Base-by-base conservation (phyloP, 2,113 vertebrate genomes). In the Lates calcarifer region DNA sequence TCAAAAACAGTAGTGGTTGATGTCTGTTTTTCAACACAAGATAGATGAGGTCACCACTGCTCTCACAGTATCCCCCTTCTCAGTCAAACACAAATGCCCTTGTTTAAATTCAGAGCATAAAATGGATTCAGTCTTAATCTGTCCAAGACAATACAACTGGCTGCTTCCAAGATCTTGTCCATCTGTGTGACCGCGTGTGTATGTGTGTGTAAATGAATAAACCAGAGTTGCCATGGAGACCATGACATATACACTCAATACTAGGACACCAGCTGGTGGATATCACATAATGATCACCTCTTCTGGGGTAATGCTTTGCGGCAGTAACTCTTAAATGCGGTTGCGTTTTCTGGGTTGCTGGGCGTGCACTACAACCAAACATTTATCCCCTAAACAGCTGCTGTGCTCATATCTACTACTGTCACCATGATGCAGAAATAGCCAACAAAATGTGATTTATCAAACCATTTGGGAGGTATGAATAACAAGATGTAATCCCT, bases 221-320 rank as follows among this genome's bases (percentile, higher is more conserved):
- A 88, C 56, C 41, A 43, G 17, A 63, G 77, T 93, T 66, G 31
- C 87, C 86, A 88, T 85, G 86, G 85, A 79, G 71, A 88, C 79
- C 82, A 70, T 92, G 89, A 94, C 92, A 94, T 84, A 92, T 62
- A 94, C 92, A 90, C 90, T 81, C 70, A 66, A 82, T 81, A 83
- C 47, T 79, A 76, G 84, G 84, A 88, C 84, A 93, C 86, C 92
- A 95, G 90, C 90, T 94, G 93, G 91, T 89, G 75, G 74, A 83
- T 81, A 88, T 91, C 87, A 83, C 74, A 87, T 90, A 87, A 83
- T 90, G 77, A 88, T 81, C 69, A 61, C 73, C 73, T 84, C 65
- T 90, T 77, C 68, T 85, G 67, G 81, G 82, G 83, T 81, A 76
- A 80, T 58, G 58, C 77, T 87, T 79, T 77, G 85, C 75, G 82